Conservation (phyloP, 1,140 invertebrate species). For the Drosophila repleta region DNA sequence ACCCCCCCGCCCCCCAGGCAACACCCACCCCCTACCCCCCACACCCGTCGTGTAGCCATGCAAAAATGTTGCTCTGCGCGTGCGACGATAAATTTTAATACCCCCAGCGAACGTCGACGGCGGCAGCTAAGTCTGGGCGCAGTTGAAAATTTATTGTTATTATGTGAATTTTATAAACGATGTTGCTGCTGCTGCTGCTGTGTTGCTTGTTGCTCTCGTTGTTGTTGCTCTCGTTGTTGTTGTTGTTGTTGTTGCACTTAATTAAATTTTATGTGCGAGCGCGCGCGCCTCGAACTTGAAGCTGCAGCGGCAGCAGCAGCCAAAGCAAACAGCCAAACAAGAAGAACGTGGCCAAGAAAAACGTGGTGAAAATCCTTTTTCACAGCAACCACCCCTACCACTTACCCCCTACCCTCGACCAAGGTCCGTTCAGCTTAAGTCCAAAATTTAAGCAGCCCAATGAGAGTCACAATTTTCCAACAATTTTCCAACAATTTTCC, state of each 20-base stretch:
- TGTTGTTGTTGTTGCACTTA: slow-evolving; percentile 77
- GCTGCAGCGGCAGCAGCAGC: slow-evolving; percentile 36
- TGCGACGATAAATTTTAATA: slow-evolving; percentile 80
- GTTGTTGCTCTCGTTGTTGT: slow-evolving; percentile 66
- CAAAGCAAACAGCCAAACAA: slow-evolving; percentile 3
- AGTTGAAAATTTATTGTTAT: slow-evolving; percentile 82
- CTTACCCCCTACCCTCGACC: no score
- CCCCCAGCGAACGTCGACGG: slow-evolving; percentile 32
- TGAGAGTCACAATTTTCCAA: slow-evolving; percentile 31
- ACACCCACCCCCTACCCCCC: no score
- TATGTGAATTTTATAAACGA: slow-evolving; percentile 83
- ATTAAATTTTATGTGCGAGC: slow-evolving; percentile 80
- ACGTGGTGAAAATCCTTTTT: slow-evolving; percentile 27
- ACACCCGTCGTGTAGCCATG: slow-evolving; percentile 40
- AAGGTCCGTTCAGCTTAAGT: slow-evolving; percentile 6
- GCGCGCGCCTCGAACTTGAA: slow-evolving; percentile 26
- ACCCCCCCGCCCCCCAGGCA: no score
- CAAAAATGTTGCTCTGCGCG: slow-evolving; percentile 68
- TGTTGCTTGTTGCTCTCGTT: slow-evolving; percentile 38
- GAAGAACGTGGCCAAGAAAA: neutral
- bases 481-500: slow-evolving; percentile 2
- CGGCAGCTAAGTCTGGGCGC: slow-evolving; percentile 41
- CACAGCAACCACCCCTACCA: neutral
- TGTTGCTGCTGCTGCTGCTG: slow-evolving; percentile 34
- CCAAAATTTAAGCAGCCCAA: slow-evolving; percentile 42